Evolutionary conservation across 2,888 invertebrate species (phyloP), one percentile per base, ranked within the genome.

Genomic region (Hypena proboscidalis): DNA sequence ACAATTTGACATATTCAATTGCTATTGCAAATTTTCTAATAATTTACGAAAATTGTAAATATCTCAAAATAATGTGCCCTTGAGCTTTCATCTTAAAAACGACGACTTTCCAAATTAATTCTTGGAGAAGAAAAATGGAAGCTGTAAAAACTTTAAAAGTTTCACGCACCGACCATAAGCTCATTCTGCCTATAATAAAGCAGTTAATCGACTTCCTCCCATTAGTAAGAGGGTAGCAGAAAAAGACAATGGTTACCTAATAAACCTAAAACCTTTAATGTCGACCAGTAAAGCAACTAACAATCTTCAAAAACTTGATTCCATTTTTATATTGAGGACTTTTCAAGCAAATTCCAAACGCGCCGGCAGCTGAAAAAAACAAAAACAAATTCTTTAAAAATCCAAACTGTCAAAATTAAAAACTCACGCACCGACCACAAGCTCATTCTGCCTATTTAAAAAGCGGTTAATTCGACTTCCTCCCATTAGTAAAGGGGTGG

Each of bases 201-300:
- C 22, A 27, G 42, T 25, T 31, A 42, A 56, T 42, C 42, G 48
- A 64, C 44, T 58, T 57, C 58, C 46, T 67, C 61, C 60, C 64
- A 52, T 35, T 19, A 49, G 56, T 58, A 61, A 55, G 46, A 58
- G 63, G 70, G 65, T 70, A 63, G 55, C 49, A 57, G 48, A 53
- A 73, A 76, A 76, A 70, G 79, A 82, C 82, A 82, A 81, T 57
- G 74, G 36, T 88, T 87, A 81, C 77, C 80, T 85, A 84, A 88
- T 69, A 47, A n/a, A 50, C 71, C 76, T 77, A 62, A 77, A 80
- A 67, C 69, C 68, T 58, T 67, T 74, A 84, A 89, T 87, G 85
- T 89, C 89, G 89, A 89, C 83, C 90, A 88, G 66, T n/a, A n/a
- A n/a, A n/a, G n/a, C n/a, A n/a, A n/a, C n/a, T n/a, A n/a, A n/a